phyloP scores from a whole-genome alignment of 2,797 vertebrate genomes.

The Oryzias dopingdopingensis region DNA sequence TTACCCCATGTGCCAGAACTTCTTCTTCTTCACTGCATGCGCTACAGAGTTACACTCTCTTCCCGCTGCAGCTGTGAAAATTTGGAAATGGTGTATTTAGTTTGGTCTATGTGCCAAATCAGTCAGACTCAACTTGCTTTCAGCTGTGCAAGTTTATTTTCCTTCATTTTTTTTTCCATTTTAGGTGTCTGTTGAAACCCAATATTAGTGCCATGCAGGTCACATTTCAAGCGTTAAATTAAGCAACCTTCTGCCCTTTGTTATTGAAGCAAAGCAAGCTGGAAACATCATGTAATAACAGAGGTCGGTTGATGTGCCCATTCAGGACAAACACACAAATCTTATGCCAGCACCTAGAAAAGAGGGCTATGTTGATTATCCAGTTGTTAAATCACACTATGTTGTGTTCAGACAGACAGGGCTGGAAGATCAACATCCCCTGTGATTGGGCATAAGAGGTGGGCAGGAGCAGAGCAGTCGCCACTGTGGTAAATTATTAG shows the following conservation, averaged over 20 bases:
- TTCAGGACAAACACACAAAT: conserved; percentile 4
- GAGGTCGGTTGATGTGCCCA: not conserved
- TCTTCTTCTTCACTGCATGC: conserved; percentile 12
- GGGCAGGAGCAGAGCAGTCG: conserved; percentile 44
- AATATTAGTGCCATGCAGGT: not conserved
- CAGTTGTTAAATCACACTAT: conserved; percentile 4
- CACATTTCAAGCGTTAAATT: not conserved
- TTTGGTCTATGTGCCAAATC: conserved; percentile 47
- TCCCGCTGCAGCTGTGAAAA: conserved; percentile 63
- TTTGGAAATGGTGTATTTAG: conserved; percentile 28
- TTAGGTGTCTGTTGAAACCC: not conserved
- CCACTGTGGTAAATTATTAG: conserved; percentile 66
- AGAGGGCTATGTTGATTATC: conserved; percentile 17
- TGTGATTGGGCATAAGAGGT: conserved; percentile 53
- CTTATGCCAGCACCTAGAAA: not conserved
- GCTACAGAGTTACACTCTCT: conserved; percentile 9
- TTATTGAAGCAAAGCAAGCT: not conserved
- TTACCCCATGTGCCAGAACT: conserved; percentile 12
- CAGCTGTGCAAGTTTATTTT: conserved; percentile 13
- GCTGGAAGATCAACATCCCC: conserved; percentile 20
- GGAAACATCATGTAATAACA: conserved; percentile 7
- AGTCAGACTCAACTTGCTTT: conserved; percentile 27
- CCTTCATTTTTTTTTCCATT: not conserved
- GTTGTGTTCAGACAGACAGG: conserved; percentile 42
- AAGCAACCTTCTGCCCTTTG: not conserved